These are phyloP conservation scores for Panulirus ornatus DNA, from an alignment of 1,140 invertebrate genomes.

Conservation along the genomic window DNA sequence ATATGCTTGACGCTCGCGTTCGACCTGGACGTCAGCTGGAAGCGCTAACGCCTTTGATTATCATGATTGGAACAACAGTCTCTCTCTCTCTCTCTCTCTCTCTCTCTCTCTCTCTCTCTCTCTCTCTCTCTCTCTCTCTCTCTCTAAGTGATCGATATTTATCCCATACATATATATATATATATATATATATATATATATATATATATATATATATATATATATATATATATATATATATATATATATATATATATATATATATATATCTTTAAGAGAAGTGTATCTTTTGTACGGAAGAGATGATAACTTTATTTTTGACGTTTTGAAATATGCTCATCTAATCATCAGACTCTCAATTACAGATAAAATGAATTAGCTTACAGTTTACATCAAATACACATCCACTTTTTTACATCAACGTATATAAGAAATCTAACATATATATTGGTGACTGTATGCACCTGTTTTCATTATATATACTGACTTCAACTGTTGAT, in stretches of 20 bases:
- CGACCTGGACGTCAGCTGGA: neutral
- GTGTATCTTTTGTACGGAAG: neutral
- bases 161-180: neutral
- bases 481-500: neutral
- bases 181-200: neutral
- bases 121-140: constrained; percentile 35
- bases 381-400: too few relatives aligned
- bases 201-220: neutral
- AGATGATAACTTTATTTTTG: neutral
- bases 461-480: neutral
- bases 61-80: neutral
- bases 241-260: neutral
- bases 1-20: too few relatives aligned
- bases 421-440: too few relatives aligned
- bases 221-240: constrained; percentile 8
- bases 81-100: neutral
- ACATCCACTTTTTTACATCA: too few relatives aligned
- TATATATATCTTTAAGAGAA: neutral
- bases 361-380: too few relatives aligned
- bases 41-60: neutral
- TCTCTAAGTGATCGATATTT: neutral
- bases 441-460: neutral
- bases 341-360: neutral
- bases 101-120: constrained; percentile 18
- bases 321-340: neutral